phyloP scores from a whole-genome alignment of 1,140 invertebrate species.

The Metaphire vulgaris region DNA sequence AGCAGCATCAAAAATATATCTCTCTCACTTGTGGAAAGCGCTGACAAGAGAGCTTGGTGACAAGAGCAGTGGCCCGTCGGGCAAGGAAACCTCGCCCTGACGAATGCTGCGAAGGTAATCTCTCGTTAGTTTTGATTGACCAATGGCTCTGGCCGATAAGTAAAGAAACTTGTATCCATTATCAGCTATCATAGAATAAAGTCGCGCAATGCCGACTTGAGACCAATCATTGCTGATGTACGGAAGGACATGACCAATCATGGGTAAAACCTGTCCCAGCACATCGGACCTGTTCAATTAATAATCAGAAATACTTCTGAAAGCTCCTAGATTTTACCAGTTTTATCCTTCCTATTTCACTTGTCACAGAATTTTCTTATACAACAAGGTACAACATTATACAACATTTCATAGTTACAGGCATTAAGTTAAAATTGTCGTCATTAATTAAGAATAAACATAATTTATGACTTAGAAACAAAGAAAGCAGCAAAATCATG shows the following conservation, averaged over 20 bases:
- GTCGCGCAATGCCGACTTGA: conserved; percentile 83
- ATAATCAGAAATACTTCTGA: no score
- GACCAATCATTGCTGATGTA: conserved; percentile 72
- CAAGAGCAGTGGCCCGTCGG: conserved; percentile 90
- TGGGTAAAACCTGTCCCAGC: conserved; percentile 92
- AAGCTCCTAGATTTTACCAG: no score
- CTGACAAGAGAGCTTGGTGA: conserved; percentile 94
- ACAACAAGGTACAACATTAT: no score
- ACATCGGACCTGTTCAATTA: conserved; percentile 74
- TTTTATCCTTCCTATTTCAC: no score
- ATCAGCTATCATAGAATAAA: conserved; percentile 93
- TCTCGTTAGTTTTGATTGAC: conserved; percentile 75
- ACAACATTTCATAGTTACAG: no score
- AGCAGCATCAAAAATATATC: no score
- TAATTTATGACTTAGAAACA: no score
- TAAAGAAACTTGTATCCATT: conserved; percentile 74
- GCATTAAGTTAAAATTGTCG: no score
- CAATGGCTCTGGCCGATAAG: conserved; percentile 93
- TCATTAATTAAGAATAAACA: no score
- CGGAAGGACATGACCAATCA: conserved; percentile 68
- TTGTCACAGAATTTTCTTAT: no score
- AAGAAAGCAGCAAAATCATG: neutral
- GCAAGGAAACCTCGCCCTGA: conserved; percentile 85
- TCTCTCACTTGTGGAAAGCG: conserved; percentile 81
- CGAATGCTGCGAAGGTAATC: conserved; percentile 88